These are phyloP conservation scores for Ceryle rudis DNA, from an alignment of 2,797 vertebrate species.

Conservation along the genomic window DNA sequence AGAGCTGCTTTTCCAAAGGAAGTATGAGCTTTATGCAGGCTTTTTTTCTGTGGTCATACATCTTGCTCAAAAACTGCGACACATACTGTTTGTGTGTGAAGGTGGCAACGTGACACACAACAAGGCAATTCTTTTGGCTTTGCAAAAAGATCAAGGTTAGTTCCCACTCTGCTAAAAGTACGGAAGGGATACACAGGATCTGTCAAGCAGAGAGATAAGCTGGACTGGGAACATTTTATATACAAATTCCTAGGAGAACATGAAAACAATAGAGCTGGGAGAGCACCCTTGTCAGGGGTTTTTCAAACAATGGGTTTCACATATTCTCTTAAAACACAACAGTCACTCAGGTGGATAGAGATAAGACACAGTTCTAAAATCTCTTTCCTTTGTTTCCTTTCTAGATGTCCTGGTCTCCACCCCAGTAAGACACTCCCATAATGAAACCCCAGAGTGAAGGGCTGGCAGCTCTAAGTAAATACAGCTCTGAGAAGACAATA, in stretches of 20 bases:
- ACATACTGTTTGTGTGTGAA: neutral
- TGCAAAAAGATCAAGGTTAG: conserved; percentile 46
- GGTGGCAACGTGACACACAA: neutral
- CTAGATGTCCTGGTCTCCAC: neutral
- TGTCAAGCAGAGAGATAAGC: conserved; percentile 33
- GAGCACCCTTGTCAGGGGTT: conserved; percentile 2
- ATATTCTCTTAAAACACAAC: conserved; percentile 17
- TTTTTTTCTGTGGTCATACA: neutral
- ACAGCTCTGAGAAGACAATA: neutral
- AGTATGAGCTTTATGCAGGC: neutral
- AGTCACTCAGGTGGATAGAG: conserved; percentile 3
- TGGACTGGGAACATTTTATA: conserved; percentile 13
- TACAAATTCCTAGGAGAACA: conserved; percentile 22
- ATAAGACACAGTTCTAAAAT: neutral
- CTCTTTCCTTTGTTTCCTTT: conserved; percentile 11
- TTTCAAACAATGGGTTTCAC: conserved; percentile 30
- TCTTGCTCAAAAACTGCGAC: neutral
- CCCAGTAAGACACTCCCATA: neutral
- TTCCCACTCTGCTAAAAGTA: neutral
- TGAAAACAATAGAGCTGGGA: conserved; percentile 22
- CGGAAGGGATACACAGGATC: neutral
- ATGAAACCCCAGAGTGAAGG: neutral
- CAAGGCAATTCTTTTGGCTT: neutral
- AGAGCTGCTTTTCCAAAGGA: neutral
- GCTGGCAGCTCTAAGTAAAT: neutral